These are phyloP conservation scores for Drosophila auraria DNA, from an alignment of 1,140 invertebrate species.

Conservation along the genomic window DNA sequence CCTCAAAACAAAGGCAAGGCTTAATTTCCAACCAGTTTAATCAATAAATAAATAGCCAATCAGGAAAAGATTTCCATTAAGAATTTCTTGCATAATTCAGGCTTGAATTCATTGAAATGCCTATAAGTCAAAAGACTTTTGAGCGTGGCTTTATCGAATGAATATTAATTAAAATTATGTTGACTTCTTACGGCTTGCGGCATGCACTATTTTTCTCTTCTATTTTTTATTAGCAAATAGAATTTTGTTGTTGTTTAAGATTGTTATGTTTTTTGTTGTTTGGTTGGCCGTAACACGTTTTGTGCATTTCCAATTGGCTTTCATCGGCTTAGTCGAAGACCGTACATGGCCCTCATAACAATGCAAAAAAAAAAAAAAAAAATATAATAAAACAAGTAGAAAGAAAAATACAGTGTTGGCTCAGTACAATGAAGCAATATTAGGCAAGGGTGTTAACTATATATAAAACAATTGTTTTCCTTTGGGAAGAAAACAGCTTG, in stretches of 20 bases:
- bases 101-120: slow-evolving; percentile 37
- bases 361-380: slow-evolving; percentile 16
- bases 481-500: too few species aligned
- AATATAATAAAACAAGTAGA: not conserved
- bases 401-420: not conserved
- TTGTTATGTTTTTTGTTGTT: slow-evolving; percentile 8
- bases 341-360: slow-evolving; percentile 43
- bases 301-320: slow-evolving; percentile 69
- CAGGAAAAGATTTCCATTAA: slow-evolving; percentile 46
- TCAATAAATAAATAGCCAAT: slow-evolving; percentile 42
- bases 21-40: slow-evolving; percentile 40
- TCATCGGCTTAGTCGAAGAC: slow-evolving; percentile 44
- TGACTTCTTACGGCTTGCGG: not conserved
- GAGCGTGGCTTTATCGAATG: slow-evolving; percentile 21
- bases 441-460: too few species aligned
- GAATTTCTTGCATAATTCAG: slow-evolving; percentile 47
- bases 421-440: slow-evolving; percentile 1
- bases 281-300: slow-evolving; percentile 49
- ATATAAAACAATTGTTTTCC: not conserved
- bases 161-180: slow-evolving; percentile 37
- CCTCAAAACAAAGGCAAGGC: slow-evolving; percentile 22
- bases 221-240: slow-evolving; percentile 19
- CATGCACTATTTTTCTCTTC: not conserved
- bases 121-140: slow-evolving; percentile 40
- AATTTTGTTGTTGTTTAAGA: slow-evolving; percentile 22